Percentiles rank a stretch among this genome's conserved stretches.
These are phyloP conservation scores for Chaitophorus viminalis DNA, from an alignment of 2,888 invertebrate species.

Conservation along the genomic window DNA sequence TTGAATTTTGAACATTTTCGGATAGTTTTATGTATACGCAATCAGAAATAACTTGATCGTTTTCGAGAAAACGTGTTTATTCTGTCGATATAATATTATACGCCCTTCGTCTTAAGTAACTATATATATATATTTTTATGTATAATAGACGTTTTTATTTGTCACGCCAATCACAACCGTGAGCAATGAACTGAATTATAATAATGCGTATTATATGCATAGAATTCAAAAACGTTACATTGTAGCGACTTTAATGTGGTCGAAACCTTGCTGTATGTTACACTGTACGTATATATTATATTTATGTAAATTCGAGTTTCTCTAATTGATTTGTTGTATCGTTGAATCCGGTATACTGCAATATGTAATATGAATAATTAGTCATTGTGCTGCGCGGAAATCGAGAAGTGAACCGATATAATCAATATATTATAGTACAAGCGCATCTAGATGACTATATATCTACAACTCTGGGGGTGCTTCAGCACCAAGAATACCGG, in stretches of 20 bases:
- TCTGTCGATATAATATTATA: not conserved
- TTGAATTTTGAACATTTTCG: no score
- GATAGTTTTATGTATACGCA: no score
- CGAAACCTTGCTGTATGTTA: not conserved
- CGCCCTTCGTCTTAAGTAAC: no score
- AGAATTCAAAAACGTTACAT: no score
- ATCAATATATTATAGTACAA: no score
- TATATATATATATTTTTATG: no score
- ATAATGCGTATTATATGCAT: no score
- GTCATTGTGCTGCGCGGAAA: not conserved
- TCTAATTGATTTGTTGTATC: constrained; percentile 32
- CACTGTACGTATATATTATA: not conserved
- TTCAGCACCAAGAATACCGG: no score
- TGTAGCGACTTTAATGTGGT: not conserved
- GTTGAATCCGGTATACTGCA: not conserved
- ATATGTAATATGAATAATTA: constrained; percentile 30
- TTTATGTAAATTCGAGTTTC: constrained; percentile 5
- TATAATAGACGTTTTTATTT: no score
- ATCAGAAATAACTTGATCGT: no score
- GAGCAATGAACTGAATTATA: not conserved
- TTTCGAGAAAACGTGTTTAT: not conserved
- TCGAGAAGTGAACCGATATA: not conserved
- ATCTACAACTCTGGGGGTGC: no score
- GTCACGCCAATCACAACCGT: not conserved
- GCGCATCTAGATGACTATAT: no score